Evolutionary conservation across 2,113 vertebrate genomes (phyloP).

Genomic region (Gavialis gangeticus): DNA sequence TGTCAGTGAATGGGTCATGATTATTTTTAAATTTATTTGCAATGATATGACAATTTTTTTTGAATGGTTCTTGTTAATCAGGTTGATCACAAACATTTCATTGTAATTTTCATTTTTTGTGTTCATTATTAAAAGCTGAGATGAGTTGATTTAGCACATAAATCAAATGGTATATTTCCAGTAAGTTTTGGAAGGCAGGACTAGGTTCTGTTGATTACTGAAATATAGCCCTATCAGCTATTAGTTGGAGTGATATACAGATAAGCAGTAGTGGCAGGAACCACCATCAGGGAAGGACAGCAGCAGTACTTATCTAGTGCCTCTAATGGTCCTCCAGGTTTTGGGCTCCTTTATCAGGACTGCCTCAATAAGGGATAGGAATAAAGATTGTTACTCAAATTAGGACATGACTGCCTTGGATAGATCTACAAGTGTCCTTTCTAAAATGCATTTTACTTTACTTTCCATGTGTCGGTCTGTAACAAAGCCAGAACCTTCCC

Average conservation of each 20-base stretch:
- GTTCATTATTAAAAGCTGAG: neutral
- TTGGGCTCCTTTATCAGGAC: neutral
- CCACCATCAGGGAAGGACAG: neutral
- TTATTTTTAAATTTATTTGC: neutral
- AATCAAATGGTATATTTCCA: neutral
- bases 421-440: neutral
- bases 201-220: neutral
- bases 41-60: neutral
- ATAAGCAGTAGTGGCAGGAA: neutral
- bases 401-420: neutral
- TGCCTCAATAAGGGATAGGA: neutral
- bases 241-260: neutral
- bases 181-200: neutral
- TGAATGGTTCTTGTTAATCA: neutral
- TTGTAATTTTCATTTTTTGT: neutral
- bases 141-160: neutral
- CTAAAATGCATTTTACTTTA: neutral
- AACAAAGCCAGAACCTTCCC: neutral
- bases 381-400: neutral
- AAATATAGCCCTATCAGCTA: neutral
- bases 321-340: neutral
- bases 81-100: neutral
- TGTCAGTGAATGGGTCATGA: neutral
- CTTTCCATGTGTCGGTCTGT: neutral
- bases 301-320: neutral